phyloP scores from a whole-genome alignment of 2,113 vertebrate species.

The Microtus richardsoni region DNA sequence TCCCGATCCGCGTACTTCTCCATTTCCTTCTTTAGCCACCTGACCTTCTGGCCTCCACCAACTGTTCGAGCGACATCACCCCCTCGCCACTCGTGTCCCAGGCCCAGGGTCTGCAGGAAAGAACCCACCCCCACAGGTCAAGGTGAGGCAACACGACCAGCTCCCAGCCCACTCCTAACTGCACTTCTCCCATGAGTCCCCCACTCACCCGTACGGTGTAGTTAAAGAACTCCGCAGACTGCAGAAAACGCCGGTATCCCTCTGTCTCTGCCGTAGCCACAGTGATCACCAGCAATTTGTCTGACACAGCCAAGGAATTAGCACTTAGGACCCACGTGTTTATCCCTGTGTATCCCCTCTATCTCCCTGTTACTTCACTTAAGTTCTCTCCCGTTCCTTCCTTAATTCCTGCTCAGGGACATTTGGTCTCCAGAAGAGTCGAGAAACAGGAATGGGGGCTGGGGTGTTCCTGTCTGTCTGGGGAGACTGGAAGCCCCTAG shows the following conservation, averaged over 20 bases:
- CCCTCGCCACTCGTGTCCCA: slow-evolving; percentile 89
- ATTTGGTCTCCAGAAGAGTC: neutral
- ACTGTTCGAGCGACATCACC: slow-evolving; percentile 89
- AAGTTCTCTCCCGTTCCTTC: neutral
- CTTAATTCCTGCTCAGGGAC: neutral
- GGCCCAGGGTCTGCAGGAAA: slow-evolving; percentile 83
- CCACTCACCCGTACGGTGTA: slow-evolving; percentile 89
- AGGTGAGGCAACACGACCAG: neutral
- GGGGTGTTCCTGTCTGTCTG: neutral
- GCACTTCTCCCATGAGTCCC: neutral
- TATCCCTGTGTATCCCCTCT: neutral
- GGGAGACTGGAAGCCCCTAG: neutral
- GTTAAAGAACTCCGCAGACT: slow-evolving; percentile 90
- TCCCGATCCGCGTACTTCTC: slow-evolving; percentile 84
- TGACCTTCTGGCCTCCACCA: slow-evolving; percentile 95
- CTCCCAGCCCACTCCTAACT: neutral
- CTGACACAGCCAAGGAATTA: slow-evolving; percentile 74
- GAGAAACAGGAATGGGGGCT: neutral
- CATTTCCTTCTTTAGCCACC: slow-evolving; percentile 94
- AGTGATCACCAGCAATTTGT: slow-evolving; percentile 91
- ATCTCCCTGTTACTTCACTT: neutral
- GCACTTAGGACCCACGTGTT: neutral
- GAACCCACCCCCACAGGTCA: neutral
- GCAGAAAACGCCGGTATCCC: slow-evolving; percentile 91
- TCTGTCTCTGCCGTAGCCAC: slow-evolving; percentile 92